Evolutionary conservation across 2,888 invertebrate genomes (phyloP).

Genomic region (Melipona bicolor): DNA sequence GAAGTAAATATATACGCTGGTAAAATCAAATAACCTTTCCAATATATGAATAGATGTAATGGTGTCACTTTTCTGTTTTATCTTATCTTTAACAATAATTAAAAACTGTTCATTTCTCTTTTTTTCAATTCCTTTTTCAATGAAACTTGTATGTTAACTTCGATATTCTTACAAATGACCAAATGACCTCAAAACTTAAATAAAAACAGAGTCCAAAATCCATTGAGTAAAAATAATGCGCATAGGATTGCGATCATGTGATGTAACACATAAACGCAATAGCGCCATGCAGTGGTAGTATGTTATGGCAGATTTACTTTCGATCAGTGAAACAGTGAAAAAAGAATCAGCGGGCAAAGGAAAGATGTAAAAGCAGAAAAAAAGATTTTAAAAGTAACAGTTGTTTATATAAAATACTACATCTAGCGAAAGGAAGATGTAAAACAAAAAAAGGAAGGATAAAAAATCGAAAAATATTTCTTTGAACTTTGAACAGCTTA

Average conservation of each 20-base stretch:
- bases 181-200: not conserved
- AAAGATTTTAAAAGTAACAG: not conserved
- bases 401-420: not conserved
- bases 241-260: slow-evolving; percentile 21
- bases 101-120: not conserved
- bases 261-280: slow-evolving; percentile 21
- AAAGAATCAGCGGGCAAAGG: not conserved
- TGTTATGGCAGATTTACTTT: slow-evolving; percentile 11
- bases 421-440: not conserved
- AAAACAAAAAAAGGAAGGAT: not conserved
- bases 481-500: not conserved
- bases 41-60: not conserved
- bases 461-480: not conserved
- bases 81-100: not conserved
- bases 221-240: slow-evolving; percentile 46
- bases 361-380: not conserved
- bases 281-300: slow-evolving; percentile 13
- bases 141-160: not conserved
- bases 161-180: not conserved
- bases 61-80: not conserved
- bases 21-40: not conserved
- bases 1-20: not conserved
- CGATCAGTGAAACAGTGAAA: not conserved
- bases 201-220: slow-evolving; percentile 40
- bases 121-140: not conserved